Percentiles rank a stretch among this genome's conserved stretches.
Evolutionary conservation across 2,797 vertebrate genomes (phyloP).

Genomic region (Sebastes taczanowskii): DNA sequence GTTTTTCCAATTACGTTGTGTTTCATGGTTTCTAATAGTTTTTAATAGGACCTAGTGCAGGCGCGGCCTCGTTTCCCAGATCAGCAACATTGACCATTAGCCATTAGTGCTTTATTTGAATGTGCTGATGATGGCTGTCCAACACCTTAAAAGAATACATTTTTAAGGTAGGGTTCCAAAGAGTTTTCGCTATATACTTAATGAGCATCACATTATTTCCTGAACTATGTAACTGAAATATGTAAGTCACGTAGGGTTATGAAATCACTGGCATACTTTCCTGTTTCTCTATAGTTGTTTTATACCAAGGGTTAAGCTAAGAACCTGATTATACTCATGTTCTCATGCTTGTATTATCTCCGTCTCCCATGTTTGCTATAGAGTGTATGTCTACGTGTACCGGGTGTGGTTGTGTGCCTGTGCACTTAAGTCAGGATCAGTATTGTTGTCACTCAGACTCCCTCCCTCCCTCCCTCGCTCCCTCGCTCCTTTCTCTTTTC

Average conservation of each 20-base stretch:
- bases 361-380: slow-evolving; percentile 15
- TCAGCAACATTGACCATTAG: background rate
- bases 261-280: background rate
- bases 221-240: background rate
- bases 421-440: slow-evolving; percentile 46
- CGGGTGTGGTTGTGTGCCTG: slow-evolving; percentile 23
- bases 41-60: too few species aligned
- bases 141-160: background rate
- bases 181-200: background rate
- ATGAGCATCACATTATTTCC: background rate
- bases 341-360: slow-evolving; percentile 16
- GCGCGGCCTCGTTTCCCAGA: background rate
- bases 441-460: slow-evolving; percentile 48
- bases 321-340: background rate
- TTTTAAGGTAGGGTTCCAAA: background rate
- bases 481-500: slow-evolving; percentile 28
- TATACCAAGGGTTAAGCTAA: background rate
- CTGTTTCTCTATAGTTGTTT: background rate
- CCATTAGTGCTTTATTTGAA: background rate
- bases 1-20: slow-evolving; percentile 1
- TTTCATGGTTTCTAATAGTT: background rate
- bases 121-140: background rate
- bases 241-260: background rate
- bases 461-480: slow-evolving; percentile 1
- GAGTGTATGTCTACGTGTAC: slow-evolving; percentile 8